Conservation (phyloP, 2,797 vertebrate species). For the Thunnus albacares region DNA sequence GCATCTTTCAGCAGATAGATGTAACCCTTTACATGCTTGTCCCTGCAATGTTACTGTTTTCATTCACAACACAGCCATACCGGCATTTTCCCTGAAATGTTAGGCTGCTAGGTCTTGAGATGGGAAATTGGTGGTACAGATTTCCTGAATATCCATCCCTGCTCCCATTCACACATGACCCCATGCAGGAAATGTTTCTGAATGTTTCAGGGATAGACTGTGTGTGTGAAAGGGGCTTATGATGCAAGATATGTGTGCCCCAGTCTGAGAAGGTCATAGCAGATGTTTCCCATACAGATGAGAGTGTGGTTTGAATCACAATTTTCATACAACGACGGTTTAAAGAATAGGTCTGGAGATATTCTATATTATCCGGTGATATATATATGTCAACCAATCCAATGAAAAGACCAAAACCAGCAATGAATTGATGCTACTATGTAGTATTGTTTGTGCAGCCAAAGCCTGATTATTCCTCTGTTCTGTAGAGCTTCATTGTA, state of each 20-base stretch:
- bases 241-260: conserved; percentile 22
- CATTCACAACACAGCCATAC: no score
- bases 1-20: no score
- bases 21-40: no score
- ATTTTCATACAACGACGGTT: conserved; percentile 38
- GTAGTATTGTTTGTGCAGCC: background rate
- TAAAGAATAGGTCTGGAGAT: conserved; percentile 32
- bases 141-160: no score
- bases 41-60: no score
- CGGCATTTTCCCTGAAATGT: no score
- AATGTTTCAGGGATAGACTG: no score
- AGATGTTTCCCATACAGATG: conserved; percentile 57
- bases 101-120: no score
- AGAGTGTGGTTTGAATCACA: conserved; percentile 40
- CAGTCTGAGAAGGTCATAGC: conserved; percentile 60
- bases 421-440: background rate
- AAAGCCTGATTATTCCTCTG: background rate
- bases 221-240: background rate
- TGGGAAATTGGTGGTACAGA: no score
- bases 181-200: no score
- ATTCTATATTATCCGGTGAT: background rate
- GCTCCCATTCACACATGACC: no score
- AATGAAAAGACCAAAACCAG: conserved; percentile 6
- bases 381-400: conserved; percentile 16
- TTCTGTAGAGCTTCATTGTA: background rate